Conservation (phyloP, 2,797 vertebrate genomes). For the Garrulus glandarius region DNA sequence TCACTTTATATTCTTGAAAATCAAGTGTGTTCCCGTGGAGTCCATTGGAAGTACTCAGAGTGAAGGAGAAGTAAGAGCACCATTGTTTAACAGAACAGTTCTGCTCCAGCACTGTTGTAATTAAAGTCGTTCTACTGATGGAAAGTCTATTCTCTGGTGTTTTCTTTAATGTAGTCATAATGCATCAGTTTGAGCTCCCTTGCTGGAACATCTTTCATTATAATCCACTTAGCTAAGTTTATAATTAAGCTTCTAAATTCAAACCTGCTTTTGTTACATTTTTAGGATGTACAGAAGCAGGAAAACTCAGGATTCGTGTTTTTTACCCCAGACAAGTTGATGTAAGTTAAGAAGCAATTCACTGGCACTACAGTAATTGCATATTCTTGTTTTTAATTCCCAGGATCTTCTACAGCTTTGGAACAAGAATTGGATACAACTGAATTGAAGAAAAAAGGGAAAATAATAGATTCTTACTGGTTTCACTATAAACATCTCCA, state of each 20-base stretch:
- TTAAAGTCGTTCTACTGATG: conserved; percentile 76
- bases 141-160: conserved; percentile 77
- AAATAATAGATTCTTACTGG: not conserved
- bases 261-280: conserved; percentile 70
- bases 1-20: not conserved
- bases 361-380: not conserved
- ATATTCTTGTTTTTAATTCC: not conserved
- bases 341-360: not conserved
- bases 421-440: not conserved
- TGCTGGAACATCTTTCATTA: conserved; percentile 78
- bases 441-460: not conserved
- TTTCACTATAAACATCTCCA: not conserved
- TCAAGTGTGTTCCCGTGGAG: conserved; percentile 29
- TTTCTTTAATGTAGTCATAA: conserved; percentile 77
- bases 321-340: not conserved
- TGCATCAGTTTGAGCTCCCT: conserved; percentile 73
- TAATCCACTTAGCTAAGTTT: conserved; percentile 79
- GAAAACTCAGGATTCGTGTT: conserved; percentile 17
- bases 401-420: not conserved
- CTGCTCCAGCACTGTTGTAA: conserved; percentile 74
- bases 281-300: conserved; percentile 36
- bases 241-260: conserved; percentile 79
- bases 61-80: conserved; percentile 45
- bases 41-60: conserved; percentile 44
- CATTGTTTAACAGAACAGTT: conserved; percentile 67